Base-by-base conservation (phyloP, 2,797 vertebrate species). In the Oreonectes daqikongensis region DNA sequence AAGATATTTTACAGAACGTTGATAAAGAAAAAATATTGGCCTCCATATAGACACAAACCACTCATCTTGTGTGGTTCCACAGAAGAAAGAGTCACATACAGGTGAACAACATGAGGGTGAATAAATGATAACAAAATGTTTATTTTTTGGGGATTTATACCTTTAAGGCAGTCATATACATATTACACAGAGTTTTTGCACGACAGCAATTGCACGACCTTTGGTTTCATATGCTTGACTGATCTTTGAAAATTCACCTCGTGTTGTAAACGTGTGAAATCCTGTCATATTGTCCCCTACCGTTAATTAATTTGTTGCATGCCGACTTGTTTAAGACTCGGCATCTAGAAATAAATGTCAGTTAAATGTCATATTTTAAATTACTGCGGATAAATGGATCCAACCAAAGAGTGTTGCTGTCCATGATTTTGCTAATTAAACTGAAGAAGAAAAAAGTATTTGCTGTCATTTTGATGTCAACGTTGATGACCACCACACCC, bases 301-400 rank as follows among this genome's bases (percentile, higher is more conserved):
- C 53, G 68, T 74, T 74, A 63, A 79, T 79, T 74, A 52, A 81
- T 79, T 61, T 79, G 57, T 67, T 52, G 65, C 82, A 75, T 66
- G 73, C 66, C 66, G 32, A 69, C 71, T 67, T 57, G 68, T 42
- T 26, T 77, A 81, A 75, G 74, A 75, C 61, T 53, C 66, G 9
- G 59, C n/a, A 66, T 63, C 59, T 72, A 70, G 46, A 84, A 80
- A 74, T 82, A 84, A 84, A 84, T 84, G 83, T 78, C 78, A 78
- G 69, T 70, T 75, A 79, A 84, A 79, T 80, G 80, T 65, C 77
- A 80, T 69, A 64, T 65, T 57, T 77, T 78, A 74, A 75, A 77
- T 84, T 78, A 38, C 55, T 74, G 74, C 24, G 55, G 60, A 79
- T 71, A 64, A 64, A 78, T 81, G 74, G 57, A 77, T 79, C 72